phyloP scores from a whole-genome alignment of 2,888 invertebrate species.

The Eurytoma adleriae region DNA sequence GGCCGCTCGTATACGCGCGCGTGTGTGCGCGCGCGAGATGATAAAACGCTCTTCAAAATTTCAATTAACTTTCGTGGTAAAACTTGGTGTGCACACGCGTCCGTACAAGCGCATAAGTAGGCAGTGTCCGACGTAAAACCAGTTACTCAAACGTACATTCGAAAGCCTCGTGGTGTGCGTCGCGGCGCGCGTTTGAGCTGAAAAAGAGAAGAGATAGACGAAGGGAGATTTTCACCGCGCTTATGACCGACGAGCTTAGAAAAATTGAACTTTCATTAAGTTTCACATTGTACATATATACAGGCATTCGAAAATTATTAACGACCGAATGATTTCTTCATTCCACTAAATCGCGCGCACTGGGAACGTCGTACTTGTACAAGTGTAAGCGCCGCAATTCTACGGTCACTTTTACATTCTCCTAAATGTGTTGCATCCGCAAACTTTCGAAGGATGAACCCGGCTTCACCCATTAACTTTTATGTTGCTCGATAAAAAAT shows the following conservation, averaged over 20 bases:
- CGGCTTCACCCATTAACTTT: too few relatives aligned
- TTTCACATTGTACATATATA: constrained; percentile 10
- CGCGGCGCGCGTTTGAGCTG: neutral
- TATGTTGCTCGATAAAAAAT: too few relatives aligned
- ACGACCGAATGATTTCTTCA: neutral
- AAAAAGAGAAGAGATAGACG: neutral
- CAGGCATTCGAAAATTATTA: neutral
- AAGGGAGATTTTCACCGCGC: constrained; percentile 15
- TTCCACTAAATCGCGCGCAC: constrained; percentile 11
- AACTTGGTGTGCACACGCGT: neutral
- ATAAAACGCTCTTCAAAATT: constrained; percentile 47
- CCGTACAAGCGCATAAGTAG: neutral
- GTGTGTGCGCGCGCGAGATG: constrained; percentile 4
- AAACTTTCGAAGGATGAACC: too few relatives aligned
- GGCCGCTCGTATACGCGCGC: neutral
- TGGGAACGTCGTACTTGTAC: too few relatives aligned
- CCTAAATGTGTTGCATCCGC: too few relatives aligned
- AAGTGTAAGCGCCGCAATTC: too few relatives aligned
- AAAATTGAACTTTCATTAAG: constrained; percentile 41
- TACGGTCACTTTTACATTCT: too few relatives aligned
- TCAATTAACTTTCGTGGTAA: constrained; percentile 48
- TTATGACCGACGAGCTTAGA: constrained; percentile 5
- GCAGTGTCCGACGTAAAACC: constrained; percentile 29
- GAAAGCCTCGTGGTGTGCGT: constrained; percentile 11
- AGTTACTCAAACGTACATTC: constrained; percentile 25